phyloP scores from a whole-genome alignment of 2,113 vertebrate genomes.

The Dipodomys stephensi region DNA sequence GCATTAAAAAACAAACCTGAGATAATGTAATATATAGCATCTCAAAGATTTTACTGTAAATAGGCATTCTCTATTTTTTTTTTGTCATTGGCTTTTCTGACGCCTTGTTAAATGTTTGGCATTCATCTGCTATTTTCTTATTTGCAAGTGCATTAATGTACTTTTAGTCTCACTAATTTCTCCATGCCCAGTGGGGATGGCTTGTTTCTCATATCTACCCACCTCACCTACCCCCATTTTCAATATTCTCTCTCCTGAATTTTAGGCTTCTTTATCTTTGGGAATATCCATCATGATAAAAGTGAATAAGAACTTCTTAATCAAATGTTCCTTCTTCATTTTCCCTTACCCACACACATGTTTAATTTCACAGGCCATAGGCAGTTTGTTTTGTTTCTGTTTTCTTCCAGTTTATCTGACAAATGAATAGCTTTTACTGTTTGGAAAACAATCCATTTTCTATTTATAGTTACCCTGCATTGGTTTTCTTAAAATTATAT shows the following conservation, averaged over 20 bases:
- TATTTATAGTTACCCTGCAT: background rate
- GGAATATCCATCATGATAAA: background rate
- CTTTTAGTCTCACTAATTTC: background rate
- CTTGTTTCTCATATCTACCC: too few species aligned
- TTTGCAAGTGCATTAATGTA: background rate
- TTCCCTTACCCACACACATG: background rate
- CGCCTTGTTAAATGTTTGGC: background rate
- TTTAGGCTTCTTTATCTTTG: background rate
- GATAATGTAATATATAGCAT: background rate
- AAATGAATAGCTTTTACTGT: background rate
- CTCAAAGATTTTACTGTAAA: background rate
- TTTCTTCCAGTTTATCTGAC: background rate
- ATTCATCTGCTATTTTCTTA: background rate
- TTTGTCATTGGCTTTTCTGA: background rate
- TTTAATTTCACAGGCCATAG: background rate
- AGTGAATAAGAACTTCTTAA: background rate
- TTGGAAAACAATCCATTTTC: background rate
- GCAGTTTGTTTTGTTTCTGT: background rate
- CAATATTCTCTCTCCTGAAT: background rate
- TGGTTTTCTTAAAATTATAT: slow-evolving; percentile 42
- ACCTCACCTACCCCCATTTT: background rate
- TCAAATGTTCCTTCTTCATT: background rate
- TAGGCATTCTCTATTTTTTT: background rate
- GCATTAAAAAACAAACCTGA: background rate
- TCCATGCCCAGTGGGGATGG: background rate